Base-by-base conservation (phyloP, 2,113 vertebrate genomes). In the Zosterops lateralis region DNA sequence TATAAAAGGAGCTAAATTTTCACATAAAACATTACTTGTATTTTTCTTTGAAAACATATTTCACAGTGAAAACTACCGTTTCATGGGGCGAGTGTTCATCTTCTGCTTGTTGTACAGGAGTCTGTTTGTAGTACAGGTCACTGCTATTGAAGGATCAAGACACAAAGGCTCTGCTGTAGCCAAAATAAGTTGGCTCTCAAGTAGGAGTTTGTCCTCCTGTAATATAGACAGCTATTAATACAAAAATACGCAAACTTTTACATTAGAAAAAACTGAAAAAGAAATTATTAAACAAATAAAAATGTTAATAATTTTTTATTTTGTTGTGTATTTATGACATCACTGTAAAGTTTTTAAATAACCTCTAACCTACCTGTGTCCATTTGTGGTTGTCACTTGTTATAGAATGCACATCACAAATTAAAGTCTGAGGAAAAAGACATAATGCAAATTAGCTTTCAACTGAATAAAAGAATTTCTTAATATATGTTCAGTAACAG, bases 331-430 rank as follows among this genome's bases (percentile, higher is more conserved):
- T 79, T 42, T 36, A 50, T 36, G 20, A 22, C 60, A 82, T 34
- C 24, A 53, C 22, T 51, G 20, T 56, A 17, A 81, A 53, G 6
- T 67, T 85, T 74, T 84, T 68, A 84, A 87, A 28, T 57, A 84
- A 62, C 60, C 54, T 53, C 38, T 77, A 44, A 95, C 97, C 91
- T 95, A 99, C 99, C 98, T 99, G 99, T 54, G 99, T 99, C 99
- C 99, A 99, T 90, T 99, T 99, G 97, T 99, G 99, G 97, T 99
- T 99, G 98, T 99, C 99, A 96, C 98, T 99, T 94, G 99, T 99
- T 98, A 99, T 99, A 88, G 99, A 98, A 96, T 99, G 99, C 65
- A 99, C 99, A 93, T 99, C 99, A 98, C 99, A 99, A 97, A 99
- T 98, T 95, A 99, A 98, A 96, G 99, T 99, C 99, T 99, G 91